Evolutionary conservation across 2,113 vertebrate genomes (phyloP).

Genomic region (Fukomys damarensis): DNA sequence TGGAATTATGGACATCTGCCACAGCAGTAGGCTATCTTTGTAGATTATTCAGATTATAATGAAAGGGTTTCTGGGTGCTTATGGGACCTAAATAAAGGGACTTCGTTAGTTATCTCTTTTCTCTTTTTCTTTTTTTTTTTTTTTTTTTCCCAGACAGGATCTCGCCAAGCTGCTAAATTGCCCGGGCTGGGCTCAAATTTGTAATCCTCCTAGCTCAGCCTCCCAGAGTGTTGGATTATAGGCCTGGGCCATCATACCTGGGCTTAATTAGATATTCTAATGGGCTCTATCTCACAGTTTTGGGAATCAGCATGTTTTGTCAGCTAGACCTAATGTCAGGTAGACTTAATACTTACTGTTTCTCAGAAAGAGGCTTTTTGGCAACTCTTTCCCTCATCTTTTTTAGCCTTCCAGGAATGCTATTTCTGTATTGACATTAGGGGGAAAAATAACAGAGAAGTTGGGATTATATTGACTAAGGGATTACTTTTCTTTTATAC

Average conservation of each 20-base stretch:
- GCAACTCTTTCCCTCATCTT: neutral
- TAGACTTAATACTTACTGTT: neutral
- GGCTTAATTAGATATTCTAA: neutral
- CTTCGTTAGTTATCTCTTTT: neutral
- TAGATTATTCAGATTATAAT: slow-evolving; percentile 36
- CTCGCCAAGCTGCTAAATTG: neutral
- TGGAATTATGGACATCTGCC: neutral
- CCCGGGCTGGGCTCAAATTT: neutral
- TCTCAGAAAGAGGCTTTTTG: neutral
- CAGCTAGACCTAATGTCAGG: neutral
- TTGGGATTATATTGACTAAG: neutral
- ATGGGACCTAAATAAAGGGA: neutral
- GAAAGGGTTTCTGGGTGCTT: neutral
- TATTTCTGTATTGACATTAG: neutral
- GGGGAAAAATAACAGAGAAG: neutral
- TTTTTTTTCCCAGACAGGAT: neutral
- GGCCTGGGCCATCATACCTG: neutral
- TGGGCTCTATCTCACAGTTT: neutral
- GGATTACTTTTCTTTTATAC: neutral
- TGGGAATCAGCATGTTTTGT: neutral
- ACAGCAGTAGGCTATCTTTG: neutral
- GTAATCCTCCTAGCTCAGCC: neutral
- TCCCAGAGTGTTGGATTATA: neutral
- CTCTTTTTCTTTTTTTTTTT: neutral
- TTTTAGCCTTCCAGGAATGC: neutral